Percentiles rank a stretch among this genome's conserved stretches.
Conservation (phyloP, 2,888 invertebrate species). For the Melitaea athalia region DNA sequence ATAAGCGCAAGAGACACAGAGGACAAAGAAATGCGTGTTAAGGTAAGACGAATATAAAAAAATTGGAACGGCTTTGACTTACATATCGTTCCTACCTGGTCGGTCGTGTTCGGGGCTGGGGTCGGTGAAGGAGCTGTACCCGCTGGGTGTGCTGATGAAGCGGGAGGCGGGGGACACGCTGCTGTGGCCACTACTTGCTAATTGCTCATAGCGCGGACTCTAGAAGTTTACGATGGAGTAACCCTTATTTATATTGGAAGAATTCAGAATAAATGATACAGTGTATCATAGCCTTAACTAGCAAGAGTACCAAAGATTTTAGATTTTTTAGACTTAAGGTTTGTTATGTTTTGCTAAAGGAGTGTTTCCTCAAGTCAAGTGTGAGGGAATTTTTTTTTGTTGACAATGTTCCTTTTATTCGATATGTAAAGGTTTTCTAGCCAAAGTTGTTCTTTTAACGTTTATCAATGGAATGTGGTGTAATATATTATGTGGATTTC, state of each 20-base stretch:
- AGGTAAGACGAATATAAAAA: conserved; percentile 61
- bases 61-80: conserved; percentile 80
- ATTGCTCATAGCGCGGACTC: conserved; percentile 79
- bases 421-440: too few species aligned
- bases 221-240: conserved; percentile 36
- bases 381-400: too few species aligned
- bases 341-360: too few species aligned
- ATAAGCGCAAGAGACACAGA: conserved; percentile 6
- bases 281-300: too few species aligned
- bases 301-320: too few species aligned
- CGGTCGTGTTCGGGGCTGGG: conserved; percentile 75
- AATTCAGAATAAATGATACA: too few species aligned
- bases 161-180: conserved; percentile 72
- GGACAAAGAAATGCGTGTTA: conserved; percentile 41
- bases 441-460: too few species aligned
- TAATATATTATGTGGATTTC: neutral
- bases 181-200: conserved; percentile 76
- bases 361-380: too few species aligned
- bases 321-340: too few species aligned
- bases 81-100: conserved; percentile 83
- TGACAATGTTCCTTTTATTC: too few species aligned
- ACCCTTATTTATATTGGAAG: too few species aligned
- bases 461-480: too few species aligned
- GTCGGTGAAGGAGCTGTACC: conserved; percentile 70
- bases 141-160: conserved; percentile 70